Percentiles rank a stretch among this genome's conserved stretches.
Conservation (phyloP, 2,113 vertebrate genomes). For the Tychaedon coryphoeus region DNA sequence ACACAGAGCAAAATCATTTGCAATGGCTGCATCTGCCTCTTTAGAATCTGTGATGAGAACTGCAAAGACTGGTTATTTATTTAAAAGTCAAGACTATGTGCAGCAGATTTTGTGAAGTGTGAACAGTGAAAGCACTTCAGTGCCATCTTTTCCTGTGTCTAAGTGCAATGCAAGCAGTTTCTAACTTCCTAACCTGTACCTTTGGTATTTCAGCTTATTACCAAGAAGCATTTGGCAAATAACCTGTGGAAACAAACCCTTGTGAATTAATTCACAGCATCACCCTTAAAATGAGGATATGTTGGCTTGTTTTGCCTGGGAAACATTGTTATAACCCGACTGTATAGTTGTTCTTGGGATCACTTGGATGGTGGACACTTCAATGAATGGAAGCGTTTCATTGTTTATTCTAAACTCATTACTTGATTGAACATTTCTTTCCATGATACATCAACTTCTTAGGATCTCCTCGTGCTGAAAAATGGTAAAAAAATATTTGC, state of each 20-base stretch:
- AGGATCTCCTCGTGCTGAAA: neutral
- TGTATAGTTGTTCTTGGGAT: neutral
- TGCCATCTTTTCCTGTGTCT: neutral
- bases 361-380: neutral
- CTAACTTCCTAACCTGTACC: neutral
- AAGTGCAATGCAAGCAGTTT: neutral
- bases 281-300: neutral
- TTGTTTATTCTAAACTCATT: neutral
- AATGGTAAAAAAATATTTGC: neutral
- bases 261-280: neutral
- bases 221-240: neutral
- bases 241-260: neutral
- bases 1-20: constrained; percentile 47
- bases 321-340: neutral
- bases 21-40: constrained; percentile 55
- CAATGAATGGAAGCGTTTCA: neutral
- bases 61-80: constrained; percentile 39
- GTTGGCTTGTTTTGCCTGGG: neutral
- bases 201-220: neutral
- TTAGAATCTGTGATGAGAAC: constrained; percentile 20
- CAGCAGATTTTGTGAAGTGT: constrained; percentile 22
- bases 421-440: neutral
- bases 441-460: neutral
- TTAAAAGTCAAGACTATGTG: constrained; percentile 23
- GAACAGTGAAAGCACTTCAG: constrained; percentile 2